These are phyloP conservation scores for Coleophora flavipennella DNA, from an alignment of 2,888 invertebrate genomes.

Conservation along the genomic window DNA sequence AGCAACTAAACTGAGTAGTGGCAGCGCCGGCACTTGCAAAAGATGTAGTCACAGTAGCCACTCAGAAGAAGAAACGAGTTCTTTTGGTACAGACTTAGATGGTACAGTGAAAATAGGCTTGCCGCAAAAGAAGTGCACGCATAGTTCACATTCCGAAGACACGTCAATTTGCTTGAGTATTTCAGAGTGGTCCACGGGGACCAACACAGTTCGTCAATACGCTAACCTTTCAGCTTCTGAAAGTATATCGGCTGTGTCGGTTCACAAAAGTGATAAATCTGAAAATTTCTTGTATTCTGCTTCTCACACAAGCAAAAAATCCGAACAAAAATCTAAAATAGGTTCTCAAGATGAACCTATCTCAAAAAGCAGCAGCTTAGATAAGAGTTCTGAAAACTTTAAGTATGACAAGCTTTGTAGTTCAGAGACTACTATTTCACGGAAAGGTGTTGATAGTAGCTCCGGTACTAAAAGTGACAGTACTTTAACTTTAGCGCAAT, in stretches of 20 bases:
- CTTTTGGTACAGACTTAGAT: conserved; percentile 83
- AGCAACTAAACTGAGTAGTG: conserved; percentile 60
- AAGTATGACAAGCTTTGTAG: conserved; percentile 76
- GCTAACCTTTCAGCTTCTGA: conserved; percentile 81
- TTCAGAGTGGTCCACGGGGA: conserved; percentile 91
- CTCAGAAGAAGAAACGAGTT: conserved; percentile 82
- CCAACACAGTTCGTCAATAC: conserved; percentile 86
- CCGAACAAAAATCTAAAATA: conserved; percentile 60
- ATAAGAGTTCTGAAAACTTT: conserved; percentile 65
- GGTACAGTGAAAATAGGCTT: conserved; percentile 86
- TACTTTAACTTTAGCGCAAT: conserved; percentile 81
- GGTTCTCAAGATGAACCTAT: conserved; percentile 63
- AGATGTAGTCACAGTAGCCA: conserved; percentile 80
- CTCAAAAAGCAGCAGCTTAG: conserved; percentile 74
- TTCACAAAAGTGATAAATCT: conserved; percentile 75
- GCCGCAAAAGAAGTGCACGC: conserved; percentile 86
- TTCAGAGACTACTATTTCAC: conserved; percentile 70
- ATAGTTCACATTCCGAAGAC: conserved; percentile 88
- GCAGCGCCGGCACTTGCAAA: conserved; percentile 69
- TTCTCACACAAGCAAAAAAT: conserved; percentile 67
- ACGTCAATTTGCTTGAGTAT: conserved; percentile 89
- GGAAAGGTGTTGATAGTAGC: conserved; percentile 72
- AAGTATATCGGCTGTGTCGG: conserved; percentile 74
- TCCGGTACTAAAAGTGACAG: conserved; percentile 86
- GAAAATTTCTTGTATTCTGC: conserved; percentile 73